phyloP scores from a whole-genome alignment of 1,140 invertebrate species.

The Augochlora pura region DNA sequence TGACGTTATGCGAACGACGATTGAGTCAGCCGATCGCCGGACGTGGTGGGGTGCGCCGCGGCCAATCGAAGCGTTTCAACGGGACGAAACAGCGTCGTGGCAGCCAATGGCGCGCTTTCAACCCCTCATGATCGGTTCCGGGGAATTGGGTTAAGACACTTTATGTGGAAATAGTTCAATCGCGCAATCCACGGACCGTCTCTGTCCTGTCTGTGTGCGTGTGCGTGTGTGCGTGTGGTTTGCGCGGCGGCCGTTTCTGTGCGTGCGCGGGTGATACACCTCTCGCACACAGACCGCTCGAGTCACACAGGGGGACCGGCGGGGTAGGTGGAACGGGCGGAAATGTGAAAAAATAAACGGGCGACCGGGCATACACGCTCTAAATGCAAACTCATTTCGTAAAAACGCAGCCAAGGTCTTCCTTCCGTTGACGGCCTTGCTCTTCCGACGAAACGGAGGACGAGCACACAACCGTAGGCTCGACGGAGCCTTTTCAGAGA shows the following conservation, averaged over 20 bases:
- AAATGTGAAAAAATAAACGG: slow-evolving; percentile 15
- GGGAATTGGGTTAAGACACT: slow-evolving; percentile 59
- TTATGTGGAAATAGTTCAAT: slow-evolving; percentile 33
- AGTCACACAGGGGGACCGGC: too few relatives aligned
- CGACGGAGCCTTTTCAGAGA: not conserved
- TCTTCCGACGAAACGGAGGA: slow-evolving; percentile 12
- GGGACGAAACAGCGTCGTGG: slow-evolving; percentile 47
- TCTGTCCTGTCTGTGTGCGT: too few relatives aligned
- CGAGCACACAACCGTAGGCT: too few relatives aligned
- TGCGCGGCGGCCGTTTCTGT: too few relatives aligned
- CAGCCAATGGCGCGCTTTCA: slow-evolving; percentile 65
- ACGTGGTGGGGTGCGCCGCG: slow-evolving; percentile 35
- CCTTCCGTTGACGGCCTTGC: slow-evolving; percentile 2
- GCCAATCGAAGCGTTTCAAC: slow-evolving; percentile 45
- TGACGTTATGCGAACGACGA: slow-evolving; percentile 70
- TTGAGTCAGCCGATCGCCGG: slow-evolving; percentile 69
- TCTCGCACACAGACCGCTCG: too few relatives aligned
- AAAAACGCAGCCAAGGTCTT: slow-evolving; percentile 42
- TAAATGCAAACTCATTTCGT: slow-evolving; percentile 32
- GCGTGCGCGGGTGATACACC: slow-evolving; percentile 15
- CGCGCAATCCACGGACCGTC: too few relatives aligned
- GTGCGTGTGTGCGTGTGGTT: too few relatives aligned
- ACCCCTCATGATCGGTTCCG: slow-evolving; percentile 60
- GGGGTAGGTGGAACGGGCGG: slow-evolving; percentile 16
- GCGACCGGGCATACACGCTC: slow-evolving; percentile 11